phyloP scores from a whole-genome alignment of 2,888 invertebrate species.

The Diachrysia chrysitis region DNA sequence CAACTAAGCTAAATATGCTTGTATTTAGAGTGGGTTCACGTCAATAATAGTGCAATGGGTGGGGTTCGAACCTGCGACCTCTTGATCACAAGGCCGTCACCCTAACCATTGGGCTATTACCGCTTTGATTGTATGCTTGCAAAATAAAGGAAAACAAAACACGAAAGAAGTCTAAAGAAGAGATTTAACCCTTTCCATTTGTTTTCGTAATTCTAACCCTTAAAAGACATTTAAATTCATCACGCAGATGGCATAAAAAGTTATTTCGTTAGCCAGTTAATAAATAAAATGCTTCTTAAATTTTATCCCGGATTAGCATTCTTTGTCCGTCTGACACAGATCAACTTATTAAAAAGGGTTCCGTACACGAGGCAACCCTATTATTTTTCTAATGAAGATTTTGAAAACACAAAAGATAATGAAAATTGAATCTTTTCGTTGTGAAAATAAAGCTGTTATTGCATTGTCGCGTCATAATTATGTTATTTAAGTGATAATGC shows the following conservation, averaged over 20 bases:
- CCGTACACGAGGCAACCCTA: conserved; percentile 18
- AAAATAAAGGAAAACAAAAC: too few relatives aligned
- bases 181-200: neutral
- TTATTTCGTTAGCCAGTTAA: conserved; percentile 23
- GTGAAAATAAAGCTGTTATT: neutral
- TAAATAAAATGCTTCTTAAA: conserved; percentile 39
- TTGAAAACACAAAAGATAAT: neutral
- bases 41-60: too few relatives aligned
- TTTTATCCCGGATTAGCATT: conserved; percentile 33
- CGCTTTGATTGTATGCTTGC: too few relatives aligned
- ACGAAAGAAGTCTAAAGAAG: too few relatives aligned
- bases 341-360: conserved; percentile 51
- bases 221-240: neutral
- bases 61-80: too few relatives aligned
- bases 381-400: conserved; percentile 35
- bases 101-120: too few relatives aligned
- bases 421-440: rapidly evolving
- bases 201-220: neutral
- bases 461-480: conserved; percentile 23
- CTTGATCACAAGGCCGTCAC: too few relatives aligned
- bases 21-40: too few relatives aligned
- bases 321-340: conserved; percentile 25
- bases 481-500: conserved; percentile 49
- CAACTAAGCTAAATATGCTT: too few relatives aligned
- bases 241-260: neutral